Evolutionary conservation across 2,888 invertebrate genomes (phyloP), one percentile per base, ranked within the genome.

Genomic region (Acleris sparsana): DNA sequence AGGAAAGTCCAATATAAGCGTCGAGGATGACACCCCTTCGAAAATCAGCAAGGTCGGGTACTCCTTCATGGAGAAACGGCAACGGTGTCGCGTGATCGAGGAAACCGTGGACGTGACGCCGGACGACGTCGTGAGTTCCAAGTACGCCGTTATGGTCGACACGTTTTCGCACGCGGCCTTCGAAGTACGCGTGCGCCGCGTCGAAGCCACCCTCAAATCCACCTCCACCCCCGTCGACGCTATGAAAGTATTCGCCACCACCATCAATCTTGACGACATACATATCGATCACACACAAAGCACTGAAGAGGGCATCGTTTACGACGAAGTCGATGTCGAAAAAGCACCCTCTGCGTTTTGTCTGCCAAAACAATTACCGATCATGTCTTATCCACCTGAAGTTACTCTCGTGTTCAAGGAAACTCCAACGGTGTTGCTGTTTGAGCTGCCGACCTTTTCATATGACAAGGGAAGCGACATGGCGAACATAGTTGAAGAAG

Each of bases 391-490:
- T 70, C 94, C 95, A 13, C 86, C 93, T 2, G 93, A 93, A 75
- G 93, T 96, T 39, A 93, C 93, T 71, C 84, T 96, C 5, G 86
- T 89, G n/a, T 85, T 96, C 1, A 93, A 89, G 66, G 96, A 96
- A 87, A 96, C 96, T 0, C 93, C 94, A 53, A 95, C 96, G 0
- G 78, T 88, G 49, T 93, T 94, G 63, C 79, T 96, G 6, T 95
- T 95, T 71, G 95, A 95, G 70, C 82, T 95, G 70, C 94, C 94
- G 0, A 94, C 95, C 73, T 89, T 92, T 64, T 95, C 95, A 0
- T 95, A 89, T 5, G 93, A 94, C 48, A 93, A 93, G 74, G 94
- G 93, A 33, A 93, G 94, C 0, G 80, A 92, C 0, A 95, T 95
- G 76, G 95, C 93, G 1, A 82, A 80, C 44, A 70, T 72, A 1